These are phyloP conservation scores for Mantis religiosa DNA, from an alignment of 2,888 invertebrate genomes.

Conservation along the genomic window DNA sequence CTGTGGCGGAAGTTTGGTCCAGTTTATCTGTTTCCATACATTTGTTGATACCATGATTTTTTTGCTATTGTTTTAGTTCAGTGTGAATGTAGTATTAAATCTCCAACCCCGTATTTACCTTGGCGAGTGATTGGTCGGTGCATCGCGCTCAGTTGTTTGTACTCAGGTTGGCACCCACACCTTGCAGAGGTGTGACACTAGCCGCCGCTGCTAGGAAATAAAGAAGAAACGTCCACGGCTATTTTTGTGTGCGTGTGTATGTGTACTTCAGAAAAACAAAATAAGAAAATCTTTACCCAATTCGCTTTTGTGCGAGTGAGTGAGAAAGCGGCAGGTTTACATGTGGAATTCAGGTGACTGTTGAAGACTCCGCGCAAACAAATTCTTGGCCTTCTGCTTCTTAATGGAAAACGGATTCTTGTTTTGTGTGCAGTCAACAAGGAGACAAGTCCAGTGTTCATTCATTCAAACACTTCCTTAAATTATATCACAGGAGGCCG, in stretches of 20 bases:
- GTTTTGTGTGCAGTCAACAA: not conserved
- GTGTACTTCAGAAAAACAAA: not conserved
- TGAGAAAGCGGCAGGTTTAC: not conserved
- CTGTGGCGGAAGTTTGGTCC: no score
- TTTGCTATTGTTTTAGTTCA: no score
- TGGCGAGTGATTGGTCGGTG: no score
- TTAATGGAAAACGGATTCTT: constrained; percentile 8
- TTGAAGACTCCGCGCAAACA: not conserved
- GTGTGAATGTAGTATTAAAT: no score
- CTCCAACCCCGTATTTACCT: no score
- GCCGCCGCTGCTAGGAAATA: not conserved
- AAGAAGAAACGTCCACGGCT: not conserved
- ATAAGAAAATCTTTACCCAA: not conserved
- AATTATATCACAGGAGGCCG: no score
- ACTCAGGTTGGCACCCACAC: not conserved
- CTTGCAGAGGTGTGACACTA: not conserved
- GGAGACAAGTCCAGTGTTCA: not conserved
- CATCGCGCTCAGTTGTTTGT: no score
- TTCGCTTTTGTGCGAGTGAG: not conserved
- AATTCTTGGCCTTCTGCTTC: constrained; percentile 12
- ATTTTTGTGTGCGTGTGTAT: not conserved
- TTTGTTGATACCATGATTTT: no score
- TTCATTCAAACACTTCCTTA: not conserved
- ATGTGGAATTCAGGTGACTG: constrained; percentile 10
- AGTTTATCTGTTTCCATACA: no score